Conservation (phyloP, 2,113 vertebrate genomes). For the Labeo rohita region DNA sequence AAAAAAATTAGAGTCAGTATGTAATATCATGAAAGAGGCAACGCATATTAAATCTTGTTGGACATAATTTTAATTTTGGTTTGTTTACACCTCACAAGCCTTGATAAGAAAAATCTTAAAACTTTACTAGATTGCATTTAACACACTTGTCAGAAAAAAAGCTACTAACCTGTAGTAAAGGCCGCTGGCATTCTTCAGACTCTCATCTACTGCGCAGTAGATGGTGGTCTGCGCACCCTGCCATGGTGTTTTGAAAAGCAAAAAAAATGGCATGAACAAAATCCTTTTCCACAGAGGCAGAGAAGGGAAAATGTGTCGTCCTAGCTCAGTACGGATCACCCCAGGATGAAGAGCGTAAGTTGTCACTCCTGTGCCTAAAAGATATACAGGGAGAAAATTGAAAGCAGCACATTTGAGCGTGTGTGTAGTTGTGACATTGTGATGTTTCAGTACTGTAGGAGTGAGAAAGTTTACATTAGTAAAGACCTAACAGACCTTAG, state of each 20-base stretch:
- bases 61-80: not conserved
- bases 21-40: not conserved
- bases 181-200: conserved; percentile 64
- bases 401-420: not conserved
- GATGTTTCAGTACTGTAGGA: not conserved
- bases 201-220: conserved; percentile 75
- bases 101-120: not conserved
- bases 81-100: not conserved
- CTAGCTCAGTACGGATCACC: conserved; percentile 73
- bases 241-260: conserved; percentile 67
- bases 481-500: too few species aligned
- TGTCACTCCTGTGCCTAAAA: conserved; percentile 69
- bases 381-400: not conserved
- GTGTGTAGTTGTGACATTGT: not conserved
- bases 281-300: conserved; percentile 60
- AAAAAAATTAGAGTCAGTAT: not conserved
- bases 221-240: conserved; percentile 76
- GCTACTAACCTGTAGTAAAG: conserved; percentile 76
- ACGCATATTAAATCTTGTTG: not conserved
- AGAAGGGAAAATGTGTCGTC: conserved; percentile 61
- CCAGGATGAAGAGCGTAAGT: conserved; percentile 77
- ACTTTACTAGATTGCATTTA: not conserved
- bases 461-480: not conserved
- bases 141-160: not conserved
- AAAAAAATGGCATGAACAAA: conserved; percentile 20